Evolutionary conservation across 2,797 vertebrate genomes (phyloP), one percentile per base, ranked within the genome.

Genomic region (Premnoplex brunnescens): DNA sequence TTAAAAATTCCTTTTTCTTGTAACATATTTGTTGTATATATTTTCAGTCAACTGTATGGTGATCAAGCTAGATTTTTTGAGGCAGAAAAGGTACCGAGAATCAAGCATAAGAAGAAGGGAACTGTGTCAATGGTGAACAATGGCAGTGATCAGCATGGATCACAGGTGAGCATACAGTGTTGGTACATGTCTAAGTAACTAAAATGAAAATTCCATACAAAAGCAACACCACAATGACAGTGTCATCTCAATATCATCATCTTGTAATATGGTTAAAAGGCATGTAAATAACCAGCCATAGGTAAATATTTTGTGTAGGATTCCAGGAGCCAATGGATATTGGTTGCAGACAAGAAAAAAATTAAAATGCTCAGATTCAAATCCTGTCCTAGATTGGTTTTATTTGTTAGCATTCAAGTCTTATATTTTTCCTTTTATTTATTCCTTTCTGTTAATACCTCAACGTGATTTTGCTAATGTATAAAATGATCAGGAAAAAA

Each of bases 61-160:
- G 99, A 99, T 96, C 99, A 99, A 96, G 99, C 99, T 37, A 97
- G 98, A 84, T 99, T 99, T 97, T 99, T 99, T 84, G 99, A 99
- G 39, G 93, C 97, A 15, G 99, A 99, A 96, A 99, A 99, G 92
- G 96, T 97, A 1, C 99, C 99, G 0, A 98, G 99, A 93, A 99
- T 99, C 97, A 99, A 99, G 95, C 99, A 99, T 96, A 99, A 98
- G 97, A 99, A 99, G 96, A 99, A 98, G 79, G 99, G 99, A 69
- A 99, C 98, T 0, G 99, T 99, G 37, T 99, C 99, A 27, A 99
- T 99, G 99, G 99, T 99, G 96, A 99, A 99, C 97, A 99, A 99
- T 64, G 99, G 99, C 92, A 99, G 73, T 23, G 98, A 98, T 85
- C 98, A 99, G 72, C 99, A 99, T 78, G 99, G 98, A 72, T 99